Evolutionary conservation across 92 coral and sea anemone genomes (phyloP).

Genomic region (Zoanthus sansibaricus): DNA sequence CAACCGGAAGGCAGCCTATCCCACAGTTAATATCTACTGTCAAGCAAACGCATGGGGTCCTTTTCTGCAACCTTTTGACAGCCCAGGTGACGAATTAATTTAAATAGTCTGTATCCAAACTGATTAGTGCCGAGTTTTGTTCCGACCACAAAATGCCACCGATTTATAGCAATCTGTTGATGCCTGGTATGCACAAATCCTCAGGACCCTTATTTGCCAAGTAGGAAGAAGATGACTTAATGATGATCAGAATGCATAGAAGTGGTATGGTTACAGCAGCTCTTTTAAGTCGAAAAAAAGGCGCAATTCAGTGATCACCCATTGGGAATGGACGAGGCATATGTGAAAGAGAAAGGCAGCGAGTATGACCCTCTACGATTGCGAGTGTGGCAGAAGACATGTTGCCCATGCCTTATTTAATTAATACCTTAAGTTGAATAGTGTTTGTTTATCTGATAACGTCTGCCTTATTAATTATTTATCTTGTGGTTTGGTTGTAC

Average conservation of each 20-base stretch:
- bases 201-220: background rate
- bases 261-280: slow-evolving; percentile 9
- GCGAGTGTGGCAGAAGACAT: too few species aligned
- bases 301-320: too few species aligned
- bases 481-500: background rate
- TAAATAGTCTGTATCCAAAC: slow-evolving; percentile 51
- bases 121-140: slow-evolving; percentile 42
- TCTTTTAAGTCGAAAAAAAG: background rate
- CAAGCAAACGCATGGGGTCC: slow-evolving; percentile 14
- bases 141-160: slow-evolving; percentile 37
- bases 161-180: slow-evolving; percentile 9
- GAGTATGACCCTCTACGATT: too few species aligned
- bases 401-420: too few species aligned
- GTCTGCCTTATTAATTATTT: too few species aligned
- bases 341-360: too few species aligned
- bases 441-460: too few species aligned
- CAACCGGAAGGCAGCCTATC: slow-evolving; percentile 28
- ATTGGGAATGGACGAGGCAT: too few species aligned
- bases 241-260: background rate
- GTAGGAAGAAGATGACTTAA: background rate
- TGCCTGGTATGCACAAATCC: background rate
- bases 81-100: slow-evolving; percentile 40
- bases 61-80: slow-evolving; percentile 51
- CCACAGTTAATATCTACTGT: slow-evolving; percentile 7
- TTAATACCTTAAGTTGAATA: too few species aligned